Evolutionary conservation across 2,888 invertebrate species (phyloP).

Genomic region (Therioaphis trifolii): DNA sequence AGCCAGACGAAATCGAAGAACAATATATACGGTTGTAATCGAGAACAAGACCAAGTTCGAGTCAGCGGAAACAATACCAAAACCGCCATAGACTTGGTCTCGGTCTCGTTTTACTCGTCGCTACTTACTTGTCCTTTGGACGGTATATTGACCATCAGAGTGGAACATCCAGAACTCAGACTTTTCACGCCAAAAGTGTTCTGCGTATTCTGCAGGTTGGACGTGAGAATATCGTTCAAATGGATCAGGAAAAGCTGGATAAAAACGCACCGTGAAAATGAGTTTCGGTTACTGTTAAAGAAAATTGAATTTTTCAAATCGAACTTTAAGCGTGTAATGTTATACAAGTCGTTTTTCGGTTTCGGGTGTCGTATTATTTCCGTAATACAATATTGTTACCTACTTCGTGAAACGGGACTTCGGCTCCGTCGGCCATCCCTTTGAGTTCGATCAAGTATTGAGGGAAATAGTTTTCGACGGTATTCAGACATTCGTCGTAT

Average conservation of each 20-base stretch:
- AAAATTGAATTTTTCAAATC: no score
- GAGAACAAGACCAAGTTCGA: no score
- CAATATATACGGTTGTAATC: no score
- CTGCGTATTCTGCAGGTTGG: constrained; percentile 22
- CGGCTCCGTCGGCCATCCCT: constrained; percentile 85
- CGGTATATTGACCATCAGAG: no score
- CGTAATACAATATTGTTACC: no score
- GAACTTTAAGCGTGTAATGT: not conserved
- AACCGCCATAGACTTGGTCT: no score
- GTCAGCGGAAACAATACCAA: no score
- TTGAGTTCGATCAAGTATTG: constrained; percentile 85
- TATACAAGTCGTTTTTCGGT: not conserved
- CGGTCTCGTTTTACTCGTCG: no score
- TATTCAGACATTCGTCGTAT: constrained; percentile 80
- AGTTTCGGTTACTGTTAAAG: no score
- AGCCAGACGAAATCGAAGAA: no score
- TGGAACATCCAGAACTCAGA: no score
- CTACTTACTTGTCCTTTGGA: not conserved
- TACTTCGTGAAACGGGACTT: constrained; percentile 75
- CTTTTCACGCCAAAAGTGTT: not conserved
- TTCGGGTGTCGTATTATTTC: not conserved
- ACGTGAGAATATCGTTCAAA: constrained; percentile 79
- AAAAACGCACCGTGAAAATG: not conserved
- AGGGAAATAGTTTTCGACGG: constrained; percentile 79
- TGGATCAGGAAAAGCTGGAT: constrained; percentile 81